Conservation (phyloP, 2,888 invertebrate genomes). For the Nesidiocoris tenuis region DNA sequence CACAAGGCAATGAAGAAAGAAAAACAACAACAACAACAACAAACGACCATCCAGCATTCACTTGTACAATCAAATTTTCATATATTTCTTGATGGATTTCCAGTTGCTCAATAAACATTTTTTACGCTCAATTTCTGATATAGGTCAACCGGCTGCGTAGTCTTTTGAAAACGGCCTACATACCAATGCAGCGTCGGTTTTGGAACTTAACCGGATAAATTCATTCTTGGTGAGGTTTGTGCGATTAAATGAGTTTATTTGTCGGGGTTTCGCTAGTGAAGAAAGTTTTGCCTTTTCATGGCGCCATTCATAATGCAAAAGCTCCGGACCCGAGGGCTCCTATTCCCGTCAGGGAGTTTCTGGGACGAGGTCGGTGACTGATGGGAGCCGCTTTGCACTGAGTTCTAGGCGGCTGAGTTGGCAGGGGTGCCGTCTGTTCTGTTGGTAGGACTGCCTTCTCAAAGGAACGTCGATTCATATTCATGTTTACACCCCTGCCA, state of each 20-base stretch:
- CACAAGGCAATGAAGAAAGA: too few species aligned
- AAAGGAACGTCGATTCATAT: constrained; percentile 38
- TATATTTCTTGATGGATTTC: too few species aligned
- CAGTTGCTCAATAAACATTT: too few species aligned
- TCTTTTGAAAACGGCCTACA: too few species aligned
- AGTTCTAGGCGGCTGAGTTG: background rate
- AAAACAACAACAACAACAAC: too few species aligned
- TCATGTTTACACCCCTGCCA: constrained; percentile 36
- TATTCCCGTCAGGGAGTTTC: constrained; percentile 3
- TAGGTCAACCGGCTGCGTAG: too few species aligned
- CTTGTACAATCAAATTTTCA: too few species aligned
- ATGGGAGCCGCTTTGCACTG: constrained; percentile 28
- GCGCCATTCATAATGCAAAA: constrained; percentile 32
- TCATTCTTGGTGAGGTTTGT: background rate
- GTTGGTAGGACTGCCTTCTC: background rate
- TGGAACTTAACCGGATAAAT: too few species aligned
- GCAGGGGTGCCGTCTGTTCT: background rate
- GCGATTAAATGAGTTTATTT: constrained; percentile 38
- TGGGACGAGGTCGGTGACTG: constrained; percentile 17
- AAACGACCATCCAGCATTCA: too few species aligned
- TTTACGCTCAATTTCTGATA: too few species aligned
- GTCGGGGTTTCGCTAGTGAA: background rate
- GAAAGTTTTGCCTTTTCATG: constrained; percentile 12
- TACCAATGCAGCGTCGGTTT: too few species aligned
- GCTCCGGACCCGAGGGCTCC: background rate